Evolutionary conservation across 2,113 vertebrate species (phyloP), one percentile per base, ranked within the genome.

Genomic region (Diglossa brunneiventris): DNA sequence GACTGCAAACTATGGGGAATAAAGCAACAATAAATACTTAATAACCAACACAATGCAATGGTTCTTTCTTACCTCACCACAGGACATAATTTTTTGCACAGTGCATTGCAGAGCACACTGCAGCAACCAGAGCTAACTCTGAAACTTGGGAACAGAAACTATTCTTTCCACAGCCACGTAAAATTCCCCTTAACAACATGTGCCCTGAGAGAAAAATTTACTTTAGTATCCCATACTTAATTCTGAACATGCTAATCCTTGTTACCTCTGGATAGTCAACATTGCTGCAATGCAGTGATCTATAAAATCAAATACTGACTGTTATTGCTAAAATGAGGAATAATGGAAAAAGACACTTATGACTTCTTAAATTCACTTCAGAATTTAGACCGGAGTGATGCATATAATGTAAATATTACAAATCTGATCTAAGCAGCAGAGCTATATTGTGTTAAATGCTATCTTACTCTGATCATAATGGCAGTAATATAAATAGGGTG

Each of bases 21-120:
- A 90, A 83, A 90, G 44, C 63, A 89, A 70, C 61, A 81, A 78
- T 63, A 94, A 92, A 91, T 84, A 87, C 63, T 77, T 86, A 52
- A 85, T 69, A 94, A 76, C 44, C 68, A 64, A 67, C 33, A 79
- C 33, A 78, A 93, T 26, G 47, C 49, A 63, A 35, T 10, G 15
- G n/a, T 49, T 76, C 56, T 83, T 67, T 62, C 56, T 86, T 75
- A 64, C 33, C 61, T 92, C 88, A 87, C 42, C 41, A 83, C 67
- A 92, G 39, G 31, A 86, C 15, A 26, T 9, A 37, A 30, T 20
- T 24, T 78, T 77, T 91, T 83, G 55, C 39, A 49, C 30, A 81
- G 56, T 67, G 59, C 61, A 67, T 44, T 90, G 72, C 91, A 83
- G 82, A 77, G 22, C 56, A 77, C 55, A 28, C 63, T 88, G 93